These are phyloP conservation scores for Drosophila grimshawi DNA, from an alignment of 1,140 invertebrate species.

Conservation along the genomic window DNA sequence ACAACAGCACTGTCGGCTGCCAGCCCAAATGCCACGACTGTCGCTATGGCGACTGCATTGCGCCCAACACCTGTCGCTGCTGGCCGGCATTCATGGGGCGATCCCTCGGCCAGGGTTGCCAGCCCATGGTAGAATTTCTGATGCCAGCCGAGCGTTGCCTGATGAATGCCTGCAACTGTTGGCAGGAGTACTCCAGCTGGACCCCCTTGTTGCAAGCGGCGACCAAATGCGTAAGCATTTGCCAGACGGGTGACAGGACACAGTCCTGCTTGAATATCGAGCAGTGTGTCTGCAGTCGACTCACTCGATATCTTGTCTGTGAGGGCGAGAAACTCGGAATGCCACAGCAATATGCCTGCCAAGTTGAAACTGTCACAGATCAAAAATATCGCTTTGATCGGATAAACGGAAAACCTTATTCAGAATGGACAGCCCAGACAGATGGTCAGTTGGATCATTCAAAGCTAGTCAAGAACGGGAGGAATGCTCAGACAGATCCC, in stretches of 20 bases:
- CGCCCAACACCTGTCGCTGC: conserved; percentile 11
- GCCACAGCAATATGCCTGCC: conserved; percentile 4
- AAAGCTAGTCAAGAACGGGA: too few relatives aligned
- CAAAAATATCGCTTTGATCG: neutral
- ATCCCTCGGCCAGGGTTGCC: neutral
- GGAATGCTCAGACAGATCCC: too few relatives aligned
- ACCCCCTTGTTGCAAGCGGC: neutral
- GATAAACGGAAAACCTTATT: too few relatives aligned
- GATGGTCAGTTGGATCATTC: too few relatives aligned
- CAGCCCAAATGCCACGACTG: conserved; percentile 18
- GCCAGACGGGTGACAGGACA: neutral
- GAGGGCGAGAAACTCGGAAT: neutral
- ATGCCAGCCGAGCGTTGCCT: neutral
- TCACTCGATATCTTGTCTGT: neutral
- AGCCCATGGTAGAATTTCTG: neutral
- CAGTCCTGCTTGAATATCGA: neutral
- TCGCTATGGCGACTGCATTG: conserved; percentile 22
- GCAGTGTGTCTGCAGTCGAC: conserved; percentile 5
- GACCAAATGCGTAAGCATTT: neutral
- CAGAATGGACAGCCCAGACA: too few relatives aligned
- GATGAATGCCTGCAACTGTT: conserved; percentile 1
- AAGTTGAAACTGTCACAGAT: neutral
- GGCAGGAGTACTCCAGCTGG: neutral
- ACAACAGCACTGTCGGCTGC: neutral
- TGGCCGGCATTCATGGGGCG: neutral